These are phyloP conservation scores for Hyphantria cunea DNA, from an alignment of 1,140 invertebrate species.

Conservation along the genomic window DNA sequence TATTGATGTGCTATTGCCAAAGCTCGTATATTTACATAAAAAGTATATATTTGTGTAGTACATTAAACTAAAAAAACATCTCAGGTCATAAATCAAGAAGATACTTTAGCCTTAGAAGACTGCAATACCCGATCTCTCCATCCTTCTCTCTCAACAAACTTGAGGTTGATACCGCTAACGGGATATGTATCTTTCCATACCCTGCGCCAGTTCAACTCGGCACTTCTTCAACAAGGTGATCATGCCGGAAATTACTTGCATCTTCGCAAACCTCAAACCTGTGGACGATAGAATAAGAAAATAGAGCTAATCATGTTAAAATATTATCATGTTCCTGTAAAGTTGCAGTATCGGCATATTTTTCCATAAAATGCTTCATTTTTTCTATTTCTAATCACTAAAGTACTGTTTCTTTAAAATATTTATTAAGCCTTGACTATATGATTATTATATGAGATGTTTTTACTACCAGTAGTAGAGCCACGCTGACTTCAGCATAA, in stretches of 20 bases:
- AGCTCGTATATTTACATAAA: too few relatives aligned
- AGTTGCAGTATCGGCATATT: too few relatives aligned
- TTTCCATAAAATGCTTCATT: not conserved
- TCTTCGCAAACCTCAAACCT: conserved; percentile 41
- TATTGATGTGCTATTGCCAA: too few relatives aligned
- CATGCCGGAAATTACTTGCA: conserved; percentile 38
- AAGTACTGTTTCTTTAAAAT: too few relatives aligned
- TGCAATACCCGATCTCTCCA: conserved; percentile 66
- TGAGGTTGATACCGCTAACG: conserved; percentile 12
- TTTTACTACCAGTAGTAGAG: too few relatives aligned
- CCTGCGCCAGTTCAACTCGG: conserved; percentile 30
- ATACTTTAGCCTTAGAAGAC: not conserved
- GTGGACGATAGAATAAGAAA: conserved; percentile 5
- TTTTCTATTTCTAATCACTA: not conserved
- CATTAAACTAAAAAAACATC: too few relatives aligned
- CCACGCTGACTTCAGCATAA: too few relatives aligned
- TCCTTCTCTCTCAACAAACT: conserved; percentile 22
- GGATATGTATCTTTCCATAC: conserved; percentile 25
- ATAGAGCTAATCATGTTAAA: not conserved
- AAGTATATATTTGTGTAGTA: too few relatives aligned
- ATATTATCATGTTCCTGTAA: too few relatives aligned
- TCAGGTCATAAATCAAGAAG: not conserved
- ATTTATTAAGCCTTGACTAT: too few relatives aligned
- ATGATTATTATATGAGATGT: too few relatives aligned
- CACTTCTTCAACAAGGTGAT: conserved; percentile 39